Conservation (phyloP, 2,113 vertebrate genomes). For the Paramisgurnus dabryanus region DNA sequence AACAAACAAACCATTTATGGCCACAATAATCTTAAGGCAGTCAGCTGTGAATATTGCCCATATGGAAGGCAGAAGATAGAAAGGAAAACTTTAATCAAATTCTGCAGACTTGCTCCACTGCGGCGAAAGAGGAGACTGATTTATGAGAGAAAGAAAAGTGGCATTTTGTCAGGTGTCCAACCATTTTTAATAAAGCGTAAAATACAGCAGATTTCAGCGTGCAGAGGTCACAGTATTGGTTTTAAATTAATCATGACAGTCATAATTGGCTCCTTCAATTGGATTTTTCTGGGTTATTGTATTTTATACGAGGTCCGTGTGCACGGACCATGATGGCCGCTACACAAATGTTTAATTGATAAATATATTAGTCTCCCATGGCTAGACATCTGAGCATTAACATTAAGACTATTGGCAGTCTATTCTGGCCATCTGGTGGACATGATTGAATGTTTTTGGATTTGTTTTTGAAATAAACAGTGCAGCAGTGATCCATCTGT, state of each 20-base stretch:
- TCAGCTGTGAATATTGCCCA: conserved; percentile 32
- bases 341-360: conserved; percentile 15
- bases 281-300: conserved; percentile 14
- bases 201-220: conserved; percentile 21
- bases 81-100: conserved; percentile 34
- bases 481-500: no score
- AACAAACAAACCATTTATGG: conserved; percentile 20
- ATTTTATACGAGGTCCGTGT: not conserved
- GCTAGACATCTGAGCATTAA: not conserved
- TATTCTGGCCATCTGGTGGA: not conserved
- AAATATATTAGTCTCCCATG: not conserved
- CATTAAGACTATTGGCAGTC: not conserved
- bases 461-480: no score
- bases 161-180: conserved; percentile 28
- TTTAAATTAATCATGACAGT: conserved; percentile 32
- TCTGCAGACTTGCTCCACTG: conserved; percentile 14
- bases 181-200: conserved; percentile 23
- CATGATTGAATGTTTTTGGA: no score
- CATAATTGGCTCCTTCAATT: conserved; percentile 28
- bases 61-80: conserved; percentile 27
- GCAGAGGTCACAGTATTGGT: conserved; percentile 3
- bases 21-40: conserved; percentile 17
- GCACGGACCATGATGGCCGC: conserved; percentile 4
- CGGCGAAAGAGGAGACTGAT: conserved; percentile 6
- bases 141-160: conserved; percentile 10